phyloP scores from a whole-genome alignment of 2,888 invertebrate genomes.

The Nemotelus pantherinus region DNA sequence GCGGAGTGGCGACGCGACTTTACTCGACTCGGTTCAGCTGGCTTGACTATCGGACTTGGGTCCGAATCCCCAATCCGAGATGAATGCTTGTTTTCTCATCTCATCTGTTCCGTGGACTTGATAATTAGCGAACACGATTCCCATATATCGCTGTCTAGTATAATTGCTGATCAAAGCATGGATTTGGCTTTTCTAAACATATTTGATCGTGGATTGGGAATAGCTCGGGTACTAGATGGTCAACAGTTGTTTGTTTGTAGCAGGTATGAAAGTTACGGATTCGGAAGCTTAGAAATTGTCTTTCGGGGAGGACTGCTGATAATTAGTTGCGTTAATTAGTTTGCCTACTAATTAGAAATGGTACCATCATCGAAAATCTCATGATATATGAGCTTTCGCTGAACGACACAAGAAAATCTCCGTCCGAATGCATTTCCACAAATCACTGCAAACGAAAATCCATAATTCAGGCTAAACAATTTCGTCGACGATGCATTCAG shows the following conservation, averaged over 20 bases:
- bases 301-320: neutral
- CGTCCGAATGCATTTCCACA: neutral
- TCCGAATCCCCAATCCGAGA: no score
- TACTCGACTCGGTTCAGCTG: neutral
- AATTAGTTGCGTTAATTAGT: no score
- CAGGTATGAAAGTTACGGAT: neutral
- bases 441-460: constrained; percentile 6
- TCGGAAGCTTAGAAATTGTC: neutral
- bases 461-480: constrained; percentile 24
- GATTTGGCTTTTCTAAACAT: neutral
- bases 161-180: constrained; percentile 7
- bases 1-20: neutral
- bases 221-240: no score
- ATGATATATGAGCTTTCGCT: no score
- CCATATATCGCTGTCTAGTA: constrained; percentile 19
- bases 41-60: neutral
- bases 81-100: neutral
- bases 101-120: constrained; percentile 1
- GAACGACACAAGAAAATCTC: no score
- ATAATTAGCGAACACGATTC: constrained; percentile 36
- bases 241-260: no score
- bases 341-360: no score
- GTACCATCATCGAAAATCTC: no score
- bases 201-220: neutral
- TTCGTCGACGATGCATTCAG: constrained; percentile 33